Evolutionary conservation across 1,140 invertebrate genomes (phyloP).

Genomic region (Drosophila nasuta): DNA sequence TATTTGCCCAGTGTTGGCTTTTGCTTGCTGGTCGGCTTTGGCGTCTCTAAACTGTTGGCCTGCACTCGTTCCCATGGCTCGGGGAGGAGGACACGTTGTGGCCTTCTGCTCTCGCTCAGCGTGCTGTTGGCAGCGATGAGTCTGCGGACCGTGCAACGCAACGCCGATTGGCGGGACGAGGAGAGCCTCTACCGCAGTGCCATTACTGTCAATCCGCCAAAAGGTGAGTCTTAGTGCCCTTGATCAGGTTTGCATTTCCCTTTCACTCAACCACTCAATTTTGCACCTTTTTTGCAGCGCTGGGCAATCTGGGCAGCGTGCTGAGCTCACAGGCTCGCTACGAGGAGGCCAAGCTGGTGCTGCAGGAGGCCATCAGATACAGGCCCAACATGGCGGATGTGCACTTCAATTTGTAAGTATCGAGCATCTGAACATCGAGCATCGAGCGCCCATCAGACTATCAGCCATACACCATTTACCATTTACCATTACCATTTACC

Average conservation of each 20-base stretch:
- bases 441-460: background rate
- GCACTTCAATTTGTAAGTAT: constrained; percentile 98
- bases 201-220: constrained; percentile 97
- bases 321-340: constrained; percentile 93
- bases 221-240: constrained; percentile 90
- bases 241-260: background rate
- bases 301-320: constrained; percentile 96
- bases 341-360: constrained; percentile 94
- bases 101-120: constrained; percentile 85
- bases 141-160: constrained; percentile 92
- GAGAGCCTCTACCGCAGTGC: constrained; percentile 97
- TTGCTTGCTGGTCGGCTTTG: constrained; percentile 94
- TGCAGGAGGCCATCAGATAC: constrained; percentile 93
- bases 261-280: constrained; percentile 8
- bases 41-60: constrained; percentile 86
- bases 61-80: constrained; percentile 41
- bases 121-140: constrained; percentile 90
- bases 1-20: constrained; percentile 98
- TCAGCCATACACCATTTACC: too few relatives aligned
- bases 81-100: constrained; percentile 84
- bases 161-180: constrained; percentile 96
- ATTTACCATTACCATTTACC: too few relatives aligned
- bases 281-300: constrained; percentile 87
- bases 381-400: constrained; percentile 98
- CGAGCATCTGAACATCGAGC: background rate